Evolutionary conservation across 2,888 invertebrate genomes (phyloP).

Genomic region (Galerucella nymphaeae): DNA sequence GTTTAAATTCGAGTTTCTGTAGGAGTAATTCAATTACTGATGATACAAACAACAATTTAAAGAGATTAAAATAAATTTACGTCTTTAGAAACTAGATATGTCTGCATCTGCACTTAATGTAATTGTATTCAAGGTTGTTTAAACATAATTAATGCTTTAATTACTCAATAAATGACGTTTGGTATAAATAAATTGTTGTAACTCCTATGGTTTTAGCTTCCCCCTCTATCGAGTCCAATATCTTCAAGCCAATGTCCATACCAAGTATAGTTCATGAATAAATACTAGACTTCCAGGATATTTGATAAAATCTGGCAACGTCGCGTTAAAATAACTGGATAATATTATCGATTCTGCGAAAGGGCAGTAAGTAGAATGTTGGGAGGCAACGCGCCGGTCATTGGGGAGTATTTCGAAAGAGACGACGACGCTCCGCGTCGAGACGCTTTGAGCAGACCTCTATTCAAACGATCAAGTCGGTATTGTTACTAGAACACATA

Average conservation of each 20-base stretch:
- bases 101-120: neutral
- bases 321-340: slow-evolving; percentile 20
- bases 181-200: too few relatives aligned
- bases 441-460: slow-evolving; percentile 11
- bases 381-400: slow-evolving; percentile 38
- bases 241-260: too few relatives aligned
- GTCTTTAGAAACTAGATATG: neutral
- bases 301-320: slow-evolving; percentile 11
- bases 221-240: too few relatives aligned
- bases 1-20: too few relatives aligned
- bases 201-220: too few relatives aligned
- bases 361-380: slow-evolving; percentile 36
- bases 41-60: neutral
- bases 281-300: neutral
- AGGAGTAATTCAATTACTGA: too few relatives aligned
- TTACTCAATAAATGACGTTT: neutral
- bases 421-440: slow-evolving; percentile 33
- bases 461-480: slow-evolving; percentile 13
- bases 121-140: neutral
- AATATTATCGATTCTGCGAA: slow-evolving; percentile 32
- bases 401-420: slow-evolving; percentile 31
- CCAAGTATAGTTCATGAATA: too few relatives aligned
- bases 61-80: neutral
- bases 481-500: slow-evolving; percentile 11
- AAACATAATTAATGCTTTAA: neutral